Evolutionary conservation across 1,140 invertebrate species (phyloP).

Genomic region (Riptortus pedestris): DNA sequence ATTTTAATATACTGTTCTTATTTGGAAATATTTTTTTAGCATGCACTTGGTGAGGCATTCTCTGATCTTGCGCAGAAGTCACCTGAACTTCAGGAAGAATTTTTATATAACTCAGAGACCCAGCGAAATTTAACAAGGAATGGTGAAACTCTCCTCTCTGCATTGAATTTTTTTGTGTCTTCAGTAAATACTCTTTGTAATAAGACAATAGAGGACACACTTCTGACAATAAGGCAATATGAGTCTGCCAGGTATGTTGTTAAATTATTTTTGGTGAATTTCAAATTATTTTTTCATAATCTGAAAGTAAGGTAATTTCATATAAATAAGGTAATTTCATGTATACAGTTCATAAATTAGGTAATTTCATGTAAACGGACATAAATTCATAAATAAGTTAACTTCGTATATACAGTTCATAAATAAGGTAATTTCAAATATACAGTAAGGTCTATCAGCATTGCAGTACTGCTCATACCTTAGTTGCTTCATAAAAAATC

Average conservation of each 20-base stretch:
- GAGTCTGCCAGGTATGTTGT: constrained; percentile 72
- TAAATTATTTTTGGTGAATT: not conserved
- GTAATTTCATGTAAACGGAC: no score
- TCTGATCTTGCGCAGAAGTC: constrained; percentile 89
- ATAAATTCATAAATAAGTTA: no score
- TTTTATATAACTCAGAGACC: constrained; percentile 89
- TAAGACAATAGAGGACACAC: constrained; percentile 93
- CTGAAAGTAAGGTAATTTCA: no score
- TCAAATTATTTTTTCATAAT: no score
- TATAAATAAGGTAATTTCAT: no score
- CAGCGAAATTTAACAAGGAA: constrained; percentile 88
- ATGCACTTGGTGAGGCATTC: constrained; percentile 78
- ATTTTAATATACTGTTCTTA: not conserved
- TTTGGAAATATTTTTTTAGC: constrained; percentile 39
- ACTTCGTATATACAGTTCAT: no score
- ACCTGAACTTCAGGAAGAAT: constrained; percentile 88
- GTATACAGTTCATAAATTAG: no score
- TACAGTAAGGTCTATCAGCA: no score
- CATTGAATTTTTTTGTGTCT: constrained; percentile 91
- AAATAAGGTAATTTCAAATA: no score
- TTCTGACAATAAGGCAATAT: constrained; percentile 85
- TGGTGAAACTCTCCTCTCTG: constrained; percentile 80
- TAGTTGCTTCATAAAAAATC: no score
- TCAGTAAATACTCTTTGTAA: constrained; percentile 90
- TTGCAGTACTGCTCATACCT: no score